Base-by-base conservation (phyloP, 1,140 invertebrate species). In the Drosophila parvula region DNA sequence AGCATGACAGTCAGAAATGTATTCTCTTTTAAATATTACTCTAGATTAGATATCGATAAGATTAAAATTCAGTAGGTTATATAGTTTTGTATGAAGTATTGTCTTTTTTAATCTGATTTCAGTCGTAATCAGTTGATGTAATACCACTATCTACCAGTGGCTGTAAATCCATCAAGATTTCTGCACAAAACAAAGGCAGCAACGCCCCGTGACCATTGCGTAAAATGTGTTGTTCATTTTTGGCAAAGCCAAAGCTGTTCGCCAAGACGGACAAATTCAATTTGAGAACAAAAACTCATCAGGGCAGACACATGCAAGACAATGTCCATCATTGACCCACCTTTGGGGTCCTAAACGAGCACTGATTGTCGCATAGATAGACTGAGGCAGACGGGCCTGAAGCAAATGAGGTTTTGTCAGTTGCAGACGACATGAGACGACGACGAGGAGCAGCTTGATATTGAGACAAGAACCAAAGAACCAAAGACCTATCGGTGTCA, bases 241-340 rank as follows among this genome's bases (percentile, higher is more conserved):
- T 1, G 2, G 6, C 18, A 14, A 53, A 27, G 44, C 18, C 16
- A 16, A 12, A 41, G 22, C 18, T 57, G 32, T 16, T 28, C 38
- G 22, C 22, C 16, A 63, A 34, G 38, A 14, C 22, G 38, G 18
- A n/a, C 56, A 64, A 64, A 61, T 64, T 64, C 27, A 64, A 61
- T 64, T 64, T 64, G n/a, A 14, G 47, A 36, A 67, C 41, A 65
- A 45, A 68, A 67, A 69, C 38, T 36, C 47, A 55, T 67, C 47
- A 16, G 9, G 50, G 27, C 34, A 11, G 51, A 58, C 50, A 69
- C 68, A 70, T 40, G 69, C 44, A 50, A 41, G 43, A 71, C 68
- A 71, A 70, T 58, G 68, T 70, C 69, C 69, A 73, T 71, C 67
- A 71, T 59, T 59, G 68, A 41, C 36, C 36, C 51, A 71, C 44